Percentiles rank a stretch among this genome's conserved stretches.
phyloP scores from a whole-genome alignment of 1,140 invertebrate genomes.

The Aethina tumida region DNA sequence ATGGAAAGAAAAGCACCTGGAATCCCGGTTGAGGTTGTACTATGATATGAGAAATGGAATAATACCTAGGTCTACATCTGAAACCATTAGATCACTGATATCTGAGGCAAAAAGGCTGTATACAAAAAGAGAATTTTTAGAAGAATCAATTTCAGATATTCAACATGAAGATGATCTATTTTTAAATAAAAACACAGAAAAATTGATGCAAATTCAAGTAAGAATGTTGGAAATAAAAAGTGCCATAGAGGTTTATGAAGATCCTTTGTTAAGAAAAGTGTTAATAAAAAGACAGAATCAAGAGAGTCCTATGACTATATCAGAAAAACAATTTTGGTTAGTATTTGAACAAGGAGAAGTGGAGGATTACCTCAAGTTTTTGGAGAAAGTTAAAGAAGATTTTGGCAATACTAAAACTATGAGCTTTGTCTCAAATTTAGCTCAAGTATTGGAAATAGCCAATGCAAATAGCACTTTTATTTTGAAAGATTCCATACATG shows the following conservation, averaged over 20 bases:
- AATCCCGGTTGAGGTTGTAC: conserved; percentile 44
- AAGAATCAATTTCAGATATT: too few species aligned
- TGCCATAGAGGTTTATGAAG: conserved; percentile 50
- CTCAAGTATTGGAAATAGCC: conserved; percentile 39
- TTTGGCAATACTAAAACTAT: conserved; percentile 34
- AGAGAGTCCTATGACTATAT: conserved; percentile 16
- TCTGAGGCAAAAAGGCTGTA: conserved; percentile 45
- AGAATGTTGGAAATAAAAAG: conserved; percentile 47
- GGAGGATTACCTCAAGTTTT: conserved; percentile 37
- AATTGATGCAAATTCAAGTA: conserved; percentile 46
- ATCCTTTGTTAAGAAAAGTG: conserved; percentile 45
- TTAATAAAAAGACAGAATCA: conserved; percentile 26
- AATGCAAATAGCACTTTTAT: conserved; percentile 37
- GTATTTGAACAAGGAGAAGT: conserved; percentile 41
- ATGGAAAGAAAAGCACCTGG: conserved; percentile 46
- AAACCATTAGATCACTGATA: conserved; percentile 44
- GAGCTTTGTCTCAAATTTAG: conserved; percentile 34
- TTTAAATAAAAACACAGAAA: too few species aligned
- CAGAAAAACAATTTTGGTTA: conserved; percentile 36
- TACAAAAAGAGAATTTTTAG: conserved; percentile 37
- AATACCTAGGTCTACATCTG: conserved; percentile 40
- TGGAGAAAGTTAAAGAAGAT: conserved; percentile 36
- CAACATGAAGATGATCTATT: too few species aligned
- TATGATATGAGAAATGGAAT: conserved; percentile 46
- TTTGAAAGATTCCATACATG: conserved; percentile 38